A percentile compares a stretch with the other conserved stretches of the same genome.
These are phyloP conservation scores for Danionella cerebrum DNA, from an alignment of 2,113 vertebrate species.

Conservation along the genomic window DNA sequence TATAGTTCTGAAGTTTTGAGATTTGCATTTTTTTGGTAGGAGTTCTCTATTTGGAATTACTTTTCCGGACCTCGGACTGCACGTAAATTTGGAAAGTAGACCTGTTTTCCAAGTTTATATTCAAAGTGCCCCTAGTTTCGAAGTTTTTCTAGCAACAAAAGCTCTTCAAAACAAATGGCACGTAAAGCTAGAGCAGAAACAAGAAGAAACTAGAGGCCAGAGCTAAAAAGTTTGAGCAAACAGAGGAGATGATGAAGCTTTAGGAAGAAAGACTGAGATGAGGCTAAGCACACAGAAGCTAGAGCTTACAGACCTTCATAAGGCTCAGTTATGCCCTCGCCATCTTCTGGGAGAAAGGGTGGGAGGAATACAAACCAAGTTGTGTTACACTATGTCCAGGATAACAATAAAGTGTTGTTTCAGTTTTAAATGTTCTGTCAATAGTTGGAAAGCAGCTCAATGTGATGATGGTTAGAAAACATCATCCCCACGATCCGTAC, in stretches of 20 bases:
- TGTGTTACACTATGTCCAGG: slow-evolving; percentile 18
- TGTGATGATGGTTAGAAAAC: too few relatives aligned
- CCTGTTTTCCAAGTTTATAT: too few relatives aligned
- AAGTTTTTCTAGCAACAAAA: too few relatives aligned
- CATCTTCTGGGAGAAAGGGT: slow-evolving; percentile 72
- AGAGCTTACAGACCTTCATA: slow-evolving; percentile 76
- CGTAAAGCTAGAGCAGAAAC: not conserved
- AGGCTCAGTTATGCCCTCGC: slow-evolving; percentile 75
- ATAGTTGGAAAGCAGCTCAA: too few relatives aligned
- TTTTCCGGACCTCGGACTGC: too few relatives aligned
- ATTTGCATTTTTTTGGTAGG: too few relatives aligned
- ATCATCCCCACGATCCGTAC: too few relatives aligned
- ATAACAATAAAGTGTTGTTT: not conserved
- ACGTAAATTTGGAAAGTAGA: too few relatives aligned
- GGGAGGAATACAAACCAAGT: slow-evolving; percentile 59
- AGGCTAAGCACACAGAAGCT: slow-evolving; percentile 2
- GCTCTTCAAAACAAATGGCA: not conserved
- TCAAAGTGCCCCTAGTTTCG: not conserved
- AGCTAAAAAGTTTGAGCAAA: not conserved
- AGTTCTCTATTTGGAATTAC: too few relatives aligned
- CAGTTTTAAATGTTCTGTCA: too few relatives aligned
- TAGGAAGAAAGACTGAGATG: not conserved
- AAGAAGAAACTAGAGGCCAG: not conserved
- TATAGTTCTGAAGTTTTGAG: too few relatives aligned
- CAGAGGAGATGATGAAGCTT: not conserved